Base-by-base conservation (phyloP, 2,797 vertebrate species). In the Xerus rutilus region DNA sequence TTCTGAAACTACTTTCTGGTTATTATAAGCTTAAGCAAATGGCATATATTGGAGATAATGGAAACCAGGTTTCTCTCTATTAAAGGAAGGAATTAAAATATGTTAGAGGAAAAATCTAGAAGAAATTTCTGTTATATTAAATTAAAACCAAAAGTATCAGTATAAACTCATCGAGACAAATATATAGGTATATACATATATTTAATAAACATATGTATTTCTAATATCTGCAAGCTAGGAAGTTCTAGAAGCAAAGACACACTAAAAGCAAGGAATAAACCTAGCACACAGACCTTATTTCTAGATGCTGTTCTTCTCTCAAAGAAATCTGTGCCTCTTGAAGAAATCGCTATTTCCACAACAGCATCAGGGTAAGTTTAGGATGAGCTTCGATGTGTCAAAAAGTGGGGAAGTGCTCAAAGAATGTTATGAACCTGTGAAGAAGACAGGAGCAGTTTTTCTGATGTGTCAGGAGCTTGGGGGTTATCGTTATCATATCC, bases 41-140 rank as follows among this genome's bases (percentile, higher is more conserved):
- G 32, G 62, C 81, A 65, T 32, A 65, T 30, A 65, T 32, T 65
- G 30, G 64, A 32, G 69, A 65, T 73, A 49, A 79, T 73, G 62
- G 54, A 6, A 89, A 20, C 6, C 43, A 67, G 57, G 6, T 85
- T 88, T 78, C 54, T 73, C 30, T 49, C 8, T 57, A 67, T 52
- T 78, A 57, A 91, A 88, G 13, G 28, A 57, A 57, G 30, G 67
- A 62, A 28, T 84, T 79, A 90, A 85, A 90, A 62, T 62, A 85
- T 43, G 2, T 52, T 43, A 52, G 25, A 20, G 57, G 25, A 83
- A 65, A 91, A 77, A 23, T 30, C 20, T 72, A 47, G 3, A 73
- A 87, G 49, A 49, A 64, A 28, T 9, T 54, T 54, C 4, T 84
- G 25, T 32, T n/a, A 14, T 76, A 8, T 35, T 83, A 14, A 83